These are phyloP conservation scores for Silurus asotus DNA, from an alignment of 2,113 vertebrate species.

Conservation along the genomic window DNA sequence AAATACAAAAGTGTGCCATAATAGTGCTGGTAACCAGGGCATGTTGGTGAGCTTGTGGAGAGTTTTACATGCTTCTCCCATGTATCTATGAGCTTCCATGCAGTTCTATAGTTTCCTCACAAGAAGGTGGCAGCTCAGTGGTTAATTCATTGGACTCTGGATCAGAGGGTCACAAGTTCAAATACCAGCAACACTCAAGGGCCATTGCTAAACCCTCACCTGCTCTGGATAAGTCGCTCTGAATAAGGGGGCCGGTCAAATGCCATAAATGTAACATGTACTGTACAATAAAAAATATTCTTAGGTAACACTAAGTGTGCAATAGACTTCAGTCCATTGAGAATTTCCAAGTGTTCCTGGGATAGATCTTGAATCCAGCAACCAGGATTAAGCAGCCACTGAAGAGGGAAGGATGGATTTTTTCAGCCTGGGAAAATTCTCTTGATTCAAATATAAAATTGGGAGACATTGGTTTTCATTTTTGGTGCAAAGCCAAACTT, in stretches of 20 bases:
- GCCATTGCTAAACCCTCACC: too few species aligned
- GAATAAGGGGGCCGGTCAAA: too few species aligned
- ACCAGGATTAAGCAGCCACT: not conserved
- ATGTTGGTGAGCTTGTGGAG: not conserved
- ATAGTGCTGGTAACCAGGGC: not conserved
- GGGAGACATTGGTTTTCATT: not conserved
- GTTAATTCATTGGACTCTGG: too few species aligned
- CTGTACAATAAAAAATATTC: too few species aligned
- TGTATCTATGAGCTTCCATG: not conserved
- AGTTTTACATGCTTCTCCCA: not conserved
- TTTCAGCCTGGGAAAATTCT: not conserved
- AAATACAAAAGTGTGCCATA: not conserved
- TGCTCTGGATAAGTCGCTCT: too few species aligned
- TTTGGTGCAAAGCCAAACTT: not conserved
- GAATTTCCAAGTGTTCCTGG: not conserved
- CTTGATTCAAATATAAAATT: not conserved
- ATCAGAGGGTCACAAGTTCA: too few species aligned
- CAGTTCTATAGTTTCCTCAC: not conserved
- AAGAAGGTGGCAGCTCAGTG: not conserved
- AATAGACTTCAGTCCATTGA: not conserved
- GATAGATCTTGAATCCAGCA: not conserved
- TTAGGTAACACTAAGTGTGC: too few species aligned
- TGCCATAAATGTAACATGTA: too few species aligned
- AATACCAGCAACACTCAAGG: too few species aligned
- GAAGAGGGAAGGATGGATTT: not conserved